phyloP scores from a whole-genome alignment of 2,888 invertebrate genomes.

The Tetragonisca angustula region DNA sequence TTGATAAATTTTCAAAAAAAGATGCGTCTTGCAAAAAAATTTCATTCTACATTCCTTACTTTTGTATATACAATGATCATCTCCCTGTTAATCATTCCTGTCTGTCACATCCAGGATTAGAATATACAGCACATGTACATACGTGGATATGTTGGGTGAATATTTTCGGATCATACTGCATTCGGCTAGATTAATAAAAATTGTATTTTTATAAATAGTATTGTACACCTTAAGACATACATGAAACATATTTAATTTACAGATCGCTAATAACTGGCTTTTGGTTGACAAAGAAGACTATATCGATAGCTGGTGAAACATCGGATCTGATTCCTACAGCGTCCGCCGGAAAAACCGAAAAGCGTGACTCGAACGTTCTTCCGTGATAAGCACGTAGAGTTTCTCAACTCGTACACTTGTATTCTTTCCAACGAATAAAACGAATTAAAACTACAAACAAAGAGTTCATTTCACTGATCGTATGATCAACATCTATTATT shows the following conservation, averaged over 20 bases:
- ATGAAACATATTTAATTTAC: constrained; percentile 27
- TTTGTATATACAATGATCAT: no score
- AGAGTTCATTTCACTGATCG: constrained; percentile 7
- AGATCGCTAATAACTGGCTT: constrained; percentile 15
- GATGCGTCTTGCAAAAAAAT: no score
- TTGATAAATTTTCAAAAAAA: no score
- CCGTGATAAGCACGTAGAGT: background rate
- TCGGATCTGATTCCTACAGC: background rate
- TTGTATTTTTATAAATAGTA: constrained; percentile 37
- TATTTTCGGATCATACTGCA: background rate
- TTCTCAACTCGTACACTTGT: constrained; percentile 1
- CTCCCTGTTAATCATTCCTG: no score
- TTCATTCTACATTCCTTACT: no score
- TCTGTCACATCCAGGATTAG: no score
- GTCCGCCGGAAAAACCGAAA: constrained; percentile 9
- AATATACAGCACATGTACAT: background rate
- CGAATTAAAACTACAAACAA: constrained; percentile 4
- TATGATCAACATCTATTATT: background rate
- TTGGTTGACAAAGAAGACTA: background rate
- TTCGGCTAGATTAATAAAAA: constrained; percentile 15
- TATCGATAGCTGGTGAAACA: constrained; percentile 5
- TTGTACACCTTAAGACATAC: constrained; percentile 19
- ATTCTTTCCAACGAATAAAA: background rate
- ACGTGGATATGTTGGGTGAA: background rate
- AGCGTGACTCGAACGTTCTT: background rate